These are phyloP conservation scores for Drosophila biarmipes DNA, from an alignment of 1,140 invertebrate species.

Conservation along the genomic window DNA sequence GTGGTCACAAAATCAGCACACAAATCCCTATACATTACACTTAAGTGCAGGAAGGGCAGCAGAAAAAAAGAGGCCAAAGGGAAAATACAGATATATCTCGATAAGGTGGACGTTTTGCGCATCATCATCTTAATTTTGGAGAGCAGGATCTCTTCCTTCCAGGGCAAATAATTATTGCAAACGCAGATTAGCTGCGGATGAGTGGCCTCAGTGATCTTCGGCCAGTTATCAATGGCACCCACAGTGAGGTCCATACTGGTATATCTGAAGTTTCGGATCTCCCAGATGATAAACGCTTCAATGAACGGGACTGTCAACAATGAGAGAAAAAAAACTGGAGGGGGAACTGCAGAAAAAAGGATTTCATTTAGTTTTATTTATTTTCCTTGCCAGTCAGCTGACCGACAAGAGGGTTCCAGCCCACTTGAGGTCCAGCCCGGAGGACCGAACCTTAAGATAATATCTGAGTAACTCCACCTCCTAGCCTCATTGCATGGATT, in stretches of 20 bases:
- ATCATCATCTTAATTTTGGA: constrained; percentile 60
- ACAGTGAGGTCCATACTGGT: constrained; percentile 17
- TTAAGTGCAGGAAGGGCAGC: constrained; percentile 33
- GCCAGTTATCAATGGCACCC: constrained; percentile 68
- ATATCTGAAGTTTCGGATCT: constrained; percentile 60
- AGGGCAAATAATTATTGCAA: constrained; percentile 69
- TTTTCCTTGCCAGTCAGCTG: constrained; percentile 61
- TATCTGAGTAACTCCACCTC: constrained; percentile 42
- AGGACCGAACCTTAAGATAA: constrained; percentile 60
- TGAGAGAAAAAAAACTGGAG: not conserved
- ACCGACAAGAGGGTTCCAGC: constrained; percentile 41
- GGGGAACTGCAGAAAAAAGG: constrained; percentile 39
- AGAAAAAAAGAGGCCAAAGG: constrained; percentile 14
- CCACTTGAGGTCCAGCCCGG: constrained; percentile 66
- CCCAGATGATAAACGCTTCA: constrained; percentile 66
- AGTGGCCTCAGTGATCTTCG: constrained; percentile 23
- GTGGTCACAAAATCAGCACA: constrained; percentile 76
- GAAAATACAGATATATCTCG: constrained; percentile 40
- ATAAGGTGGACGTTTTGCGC: constrained; percentile 70
- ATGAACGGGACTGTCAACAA: constrained; percentile 74
- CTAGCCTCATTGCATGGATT: constrained; percentile 21
- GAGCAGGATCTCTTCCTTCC: constrained; percentile 25
- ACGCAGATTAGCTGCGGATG: constrained; percentile 74
- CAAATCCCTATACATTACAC: constrained; percentile 65
- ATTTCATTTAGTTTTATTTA: constrained; percentile 51